These are phyloP conservation scores for Tetraodon nigroviridis DNA, from an alignment of 2,113 vertebrate genomes.

Conservation along the genomic window DNA sequence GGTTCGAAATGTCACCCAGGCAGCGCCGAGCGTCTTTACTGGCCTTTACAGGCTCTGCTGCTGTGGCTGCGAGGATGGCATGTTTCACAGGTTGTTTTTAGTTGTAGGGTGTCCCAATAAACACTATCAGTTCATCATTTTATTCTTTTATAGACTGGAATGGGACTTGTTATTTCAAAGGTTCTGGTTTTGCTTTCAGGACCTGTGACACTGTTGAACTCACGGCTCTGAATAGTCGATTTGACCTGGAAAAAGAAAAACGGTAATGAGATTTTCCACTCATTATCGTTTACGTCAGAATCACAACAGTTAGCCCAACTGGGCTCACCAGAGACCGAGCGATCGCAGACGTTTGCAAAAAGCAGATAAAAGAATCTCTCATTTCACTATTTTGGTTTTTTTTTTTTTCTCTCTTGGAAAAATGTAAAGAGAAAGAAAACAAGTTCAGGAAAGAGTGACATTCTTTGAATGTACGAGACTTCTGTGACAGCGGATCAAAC, in stretches of 20 bases:
- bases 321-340: neutral
- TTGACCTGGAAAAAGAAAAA: too few species aligned
- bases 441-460: conserved; percentile 24
- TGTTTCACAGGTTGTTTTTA: conserved; percentile 8
- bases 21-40: neutral
- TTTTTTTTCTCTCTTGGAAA: conserved; percentile 39
- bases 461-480: conserved; percentile 13
- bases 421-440: conserved; percentile 14
- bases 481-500: neutral
- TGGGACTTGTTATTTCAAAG: neutral
- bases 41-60: neutral
- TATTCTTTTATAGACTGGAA: too few species aligned
- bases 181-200: conserved; percentile 5
- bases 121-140: too few species aligned
- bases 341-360: too few species aligned
- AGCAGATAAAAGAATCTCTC: too few species aligned
- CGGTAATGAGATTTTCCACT: too few species aligned
- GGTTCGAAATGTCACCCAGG: conserved; percentile 11
- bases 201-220: conserved; percentile 10
- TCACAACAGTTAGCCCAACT: too few species aligned
- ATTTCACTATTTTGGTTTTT: neutral
- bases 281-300: too few species aligned
- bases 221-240: conserved; percentile 3
- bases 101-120: neutral
- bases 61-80: neutral